These are phyloP conservation scores for Mormyrops attenuatus DNA, from an alignment of 2,797 vertebrate genomes.

Conservation along the genomic window DNA sequence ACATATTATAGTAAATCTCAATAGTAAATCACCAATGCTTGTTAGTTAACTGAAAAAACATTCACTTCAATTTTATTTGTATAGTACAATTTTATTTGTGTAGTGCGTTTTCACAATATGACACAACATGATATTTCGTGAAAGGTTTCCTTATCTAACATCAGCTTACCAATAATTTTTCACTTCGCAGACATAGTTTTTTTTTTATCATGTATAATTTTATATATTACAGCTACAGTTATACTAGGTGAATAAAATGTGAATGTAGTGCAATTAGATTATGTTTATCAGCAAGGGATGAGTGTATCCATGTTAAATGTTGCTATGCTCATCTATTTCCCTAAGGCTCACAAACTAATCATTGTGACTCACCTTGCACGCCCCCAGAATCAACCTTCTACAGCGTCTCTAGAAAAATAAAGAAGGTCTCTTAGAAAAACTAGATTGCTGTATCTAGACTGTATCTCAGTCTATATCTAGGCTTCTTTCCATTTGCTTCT, in stretches of 20 bases:
- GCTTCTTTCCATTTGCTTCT: background rate
- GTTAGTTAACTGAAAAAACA: background rate
- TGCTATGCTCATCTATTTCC: background rate
- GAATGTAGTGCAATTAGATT: background rate
- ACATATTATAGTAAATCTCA: background rate
- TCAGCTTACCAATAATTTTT: background rate
- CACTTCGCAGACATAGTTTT: background rate
- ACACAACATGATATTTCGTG: background rate
- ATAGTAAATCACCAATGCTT: background rate
- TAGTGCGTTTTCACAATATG: background rate
- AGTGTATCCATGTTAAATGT: background rate
- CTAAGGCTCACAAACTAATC: background rate
- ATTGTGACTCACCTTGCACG: background rate
- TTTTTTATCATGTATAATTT: background rate
- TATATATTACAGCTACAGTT: background rate
- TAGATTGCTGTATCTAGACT: background rate
- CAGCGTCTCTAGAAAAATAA: background rate
- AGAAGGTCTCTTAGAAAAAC: background rate
- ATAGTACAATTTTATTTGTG: no score
- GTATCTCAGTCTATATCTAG: background rate
- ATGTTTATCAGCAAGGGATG: background rate
- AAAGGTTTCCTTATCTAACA: background rate
- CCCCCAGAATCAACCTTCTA: background rate
- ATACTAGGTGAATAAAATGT: background rate
- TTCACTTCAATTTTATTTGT: background rate